Percentiles rank a stretch among this genome's conserved stretches.
These are phyloP conservation scores for Dicranocentrus wangi DNA, from an alignment of 2,888 invertebrate genomes.

Conservation along the genomic window DNA sequence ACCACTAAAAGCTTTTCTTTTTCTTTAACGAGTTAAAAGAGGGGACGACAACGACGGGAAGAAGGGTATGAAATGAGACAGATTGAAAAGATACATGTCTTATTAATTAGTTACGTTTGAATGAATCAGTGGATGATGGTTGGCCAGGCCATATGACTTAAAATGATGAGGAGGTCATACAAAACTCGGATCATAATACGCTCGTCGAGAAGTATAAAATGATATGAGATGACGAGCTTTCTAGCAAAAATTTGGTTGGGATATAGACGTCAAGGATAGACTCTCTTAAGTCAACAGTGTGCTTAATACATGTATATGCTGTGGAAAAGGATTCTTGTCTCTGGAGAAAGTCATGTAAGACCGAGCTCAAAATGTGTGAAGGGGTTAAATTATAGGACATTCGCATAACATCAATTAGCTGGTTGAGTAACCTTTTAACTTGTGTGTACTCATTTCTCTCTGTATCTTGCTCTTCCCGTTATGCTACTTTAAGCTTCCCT, in stretches of 20 bases:
- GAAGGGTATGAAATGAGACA: background rate
- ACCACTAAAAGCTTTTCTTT: background rate
- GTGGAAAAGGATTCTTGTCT: background rate
- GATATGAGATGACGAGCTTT: background rate
- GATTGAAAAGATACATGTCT: background rate
- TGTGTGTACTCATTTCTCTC: background rate
- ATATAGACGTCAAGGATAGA: too few relatives aligned
- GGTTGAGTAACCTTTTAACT: slow-evolving; percentile 19
- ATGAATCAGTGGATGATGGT: background rate
- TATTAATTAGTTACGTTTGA: background rate
- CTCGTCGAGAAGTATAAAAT: background rate
- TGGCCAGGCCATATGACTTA: background rate
- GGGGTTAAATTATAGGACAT: background rate
- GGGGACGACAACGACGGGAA: background rate
- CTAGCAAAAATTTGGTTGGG: too few relatives aligned
- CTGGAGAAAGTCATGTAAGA: background rate
- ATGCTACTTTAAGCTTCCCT: background rate
- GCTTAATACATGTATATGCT: background rate
- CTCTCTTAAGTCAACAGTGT: background rate
- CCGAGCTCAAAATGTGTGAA: background rate
- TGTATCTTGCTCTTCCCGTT: background rate
- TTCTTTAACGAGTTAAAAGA: background rate
- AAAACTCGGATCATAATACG: background rate
- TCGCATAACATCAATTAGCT: slow-evolving; percentile 28
- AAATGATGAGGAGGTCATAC: background rate